A percentile compares a stretch with the other conserved stretches of the same genome.
Conservation (phyloP, 2,113 vertebrate genomes). For the Camelus dromedarius region DNA sequence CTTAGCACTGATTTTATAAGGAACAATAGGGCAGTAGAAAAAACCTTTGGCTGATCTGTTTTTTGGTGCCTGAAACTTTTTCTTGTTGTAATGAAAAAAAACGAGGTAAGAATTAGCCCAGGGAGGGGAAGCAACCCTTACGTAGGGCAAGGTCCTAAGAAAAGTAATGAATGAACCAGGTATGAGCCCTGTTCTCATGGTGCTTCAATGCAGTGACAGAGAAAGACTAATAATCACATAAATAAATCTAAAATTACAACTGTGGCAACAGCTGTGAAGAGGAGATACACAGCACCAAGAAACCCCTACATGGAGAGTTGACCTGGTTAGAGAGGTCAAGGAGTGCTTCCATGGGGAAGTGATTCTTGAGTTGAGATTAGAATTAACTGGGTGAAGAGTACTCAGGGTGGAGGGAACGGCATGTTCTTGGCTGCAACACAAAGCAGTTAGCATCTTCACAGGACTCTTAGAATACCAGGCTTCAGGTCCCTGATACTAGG, state of each 20-base stretch:
- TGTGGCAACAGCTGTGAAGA: not conserved
- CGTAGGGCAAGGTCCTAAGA: not conserved
- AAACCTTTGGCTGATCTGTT: not conserved
- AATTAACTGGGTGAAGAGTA: not conserved
- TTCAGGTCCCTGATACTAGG: not conserved
- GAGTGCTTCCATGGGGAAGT: not conserved
- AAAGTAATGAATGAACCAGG: not conserved
- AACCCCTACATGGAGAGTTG: not conserved
- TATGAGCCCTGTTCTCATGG: not conserved
- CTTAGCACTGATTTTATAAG: constrained; percentile 24
- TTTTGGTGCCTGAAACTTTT: constrained; percentile 39
- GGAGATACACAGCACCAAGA: not conserved
- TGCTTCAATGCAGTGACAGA: not conserved
- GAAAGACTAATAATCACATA: not conserved
- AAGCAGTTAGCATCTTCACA: not conserved
- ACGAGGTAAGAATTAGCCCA: not conserved
- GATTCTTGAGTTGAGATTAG: not conserved
- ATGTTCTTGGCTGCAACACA: not conserved
- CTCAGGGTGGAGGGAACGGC: not conserved
- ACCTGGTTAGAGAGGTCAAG: not conserved
- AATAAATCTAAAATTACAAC: not conserved
- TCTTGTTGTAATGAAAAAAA: not conserved
- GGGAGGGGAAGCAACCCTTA: not conserved
- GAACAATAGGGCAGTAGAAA: not conserved
- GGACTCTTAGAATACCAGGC: not conserved